Percentiles rank a stretch among this genome's conserved stretches.
These are phyloP conservation scores for Sarcophilus harrisii DNA, from an alignment of 2,797 vertebrate genomes.

Conservation along the genomic window DNA sequence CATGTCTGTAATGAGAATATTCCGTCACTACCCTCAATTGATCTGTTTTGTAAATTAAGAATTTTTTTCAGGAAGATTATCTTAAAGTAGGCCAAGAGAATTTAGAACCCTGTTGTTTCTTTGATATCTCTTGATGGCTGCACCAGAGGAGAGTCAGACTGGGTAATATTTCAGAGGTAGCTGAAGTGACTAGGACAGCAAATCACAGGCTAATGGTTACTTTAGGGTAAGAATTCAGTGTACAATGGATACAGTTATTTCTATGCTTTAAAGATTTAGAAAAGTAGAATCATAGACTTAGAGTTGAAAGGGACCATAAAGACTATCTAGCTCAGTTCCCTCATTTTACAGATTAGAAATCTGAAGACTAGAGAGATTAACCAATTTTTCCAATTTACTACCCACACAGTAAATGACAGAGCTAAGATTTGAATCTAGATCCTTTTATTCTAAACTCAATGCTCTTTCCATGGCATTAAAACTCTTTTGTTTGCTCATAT, in stretches of 20 bases:
- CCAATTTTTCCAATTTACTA: not conserved
- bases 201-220: not conserved
- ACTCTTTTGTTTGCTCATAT: not conserved
- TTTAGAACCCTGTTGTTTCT: not conserved
- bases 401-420: not conserved
- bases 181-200: not conserved
- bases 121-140: not conserved
- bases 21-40: not conserved
- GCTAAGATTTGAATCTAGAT: not conserved
- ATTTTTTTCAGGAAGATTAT: not conserved
- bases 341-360: not conserved
- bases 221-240: not conserved
- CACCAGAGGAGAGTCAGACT: not conserved
- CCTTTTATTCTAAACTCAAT: not conserved
- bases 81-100: not conserved
- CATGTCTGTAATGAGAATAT: slow-evolving; percentile 47
- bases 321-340: not conserved
- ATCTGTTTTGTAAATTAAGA: not conserved
- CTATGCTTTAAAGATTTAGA: not conserved
- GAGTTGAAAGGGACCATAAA: not conserved
- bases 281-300: not conserved
- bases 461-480: not conserved
- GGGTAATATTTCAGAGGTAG: not conserved
- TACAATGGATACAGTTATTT: not conserved
- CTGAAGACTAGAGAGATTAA: not conserved